Evolutionary conservation across 2,888 invertebrate species (phyloP).

Genomic region (Drepana falcataria): DNA sequence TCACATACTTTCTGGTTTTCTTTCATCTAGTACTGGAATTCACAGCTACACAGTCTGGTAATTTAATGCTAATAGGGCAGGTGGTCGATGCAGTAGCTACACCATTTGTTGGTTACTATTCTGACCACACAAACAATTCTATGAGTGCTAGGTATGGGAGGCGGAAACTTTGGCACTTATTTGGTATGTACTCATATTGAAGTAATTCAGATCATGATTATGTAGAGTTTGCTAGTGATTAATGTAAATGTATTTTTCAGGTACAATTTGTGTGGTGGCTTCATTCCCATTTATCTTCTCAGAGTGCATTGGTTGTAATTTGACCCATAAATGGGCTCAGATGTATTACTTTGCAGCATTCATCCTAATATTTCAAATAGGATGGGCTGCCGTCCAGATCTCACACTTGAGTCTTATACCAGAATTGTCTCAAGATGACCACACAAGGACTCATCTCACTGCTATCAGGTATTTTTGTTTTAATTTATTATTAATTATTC

Average conservation of each 20-base stretch:
- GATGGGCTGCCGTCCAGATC: slow-evolving; percentile 95
- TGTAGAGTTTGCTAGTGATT: too few species aligned
- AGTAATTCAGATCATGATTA: neutral
- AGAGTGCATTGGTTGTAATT: slow-evolving; percentile 83
- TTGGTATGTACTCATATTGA: slow-evolving; percentile 80
- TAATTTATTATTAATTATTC: slow-evolving; percentile 2
- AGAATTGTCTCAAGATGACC: slow-evolving; percentile 85
- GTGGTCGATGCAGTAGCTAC: slow-evolving; percentile 91
- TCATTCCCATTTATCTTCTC: slow-evolving; percentile 94
- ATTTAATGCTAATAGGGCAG: slow-evolving; percentile 88
- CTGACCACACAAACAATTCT: slow-evolving; percentile 84
- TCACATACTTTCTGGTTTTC: slow-evolving; percentile 92
- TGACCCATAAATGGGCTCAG: slow-evolving; percentile 82
- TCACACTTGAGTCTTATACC: slow-evolving; percentile 94
- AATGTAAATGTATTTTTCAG: slow-evolving; percentile 57
- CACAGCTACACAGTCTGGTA: slow-evolving; percentile 76
- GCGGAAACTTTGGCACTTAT: slow-evolving; percentile 92
- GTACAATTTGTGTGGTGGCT: slow-evolving; percentile 84
- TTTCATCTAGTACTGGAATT: slow-evolving; percentile 81
- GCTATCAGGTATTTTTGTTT: slow-evolving; percentile 80
- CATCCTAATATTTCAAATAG: slow-evolving; percentile 92
- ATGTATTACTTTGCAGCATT: slow-evolving; percentile 87
- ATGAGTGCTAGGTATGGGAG: slow-evolving; percentile 86
- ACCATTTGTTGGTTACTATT: slow-evolving; percentile 91
- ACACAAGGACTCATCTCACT: slow-evolving; percentile 86